These are phyloP conservation scores for Margarornis squamiger DNA, from an alignment of 2,797 vertebrate genomes.

Conservation along the genomic window DNA sequence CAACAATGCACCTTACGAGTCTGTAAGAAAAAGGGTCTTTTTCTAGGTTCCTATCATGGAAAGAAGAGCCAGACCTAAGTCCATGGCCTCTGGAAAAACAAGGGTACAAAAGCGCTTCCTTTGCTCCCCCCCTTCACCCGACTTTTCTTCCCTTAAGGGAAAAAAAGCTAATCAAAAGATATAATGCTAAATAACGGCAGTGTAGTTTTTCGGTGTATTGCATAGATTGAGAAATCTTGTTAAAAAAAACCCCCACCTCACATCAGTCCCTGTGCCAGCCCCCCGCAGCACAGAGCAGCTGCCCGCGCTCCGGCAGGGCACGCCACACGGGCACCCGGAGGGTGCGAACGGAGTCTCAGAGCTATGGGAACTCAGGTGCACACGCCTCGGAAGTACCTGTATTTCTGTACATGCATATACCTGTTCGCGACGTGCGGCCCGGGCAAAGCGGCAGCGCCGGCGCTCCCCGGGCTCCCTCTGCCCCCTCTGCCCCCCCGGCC, in stretches of 20 bases:
- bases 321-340: neutral
- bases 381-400: neutral
- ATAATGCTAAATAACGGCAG: rapidly evolving
- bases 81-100: neutral
- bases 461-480: neutral
- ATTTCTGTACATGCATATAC: rapidly evolving
- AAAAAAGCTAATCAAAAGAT: neutral
- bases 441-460: neutral
- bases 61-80: neutral
- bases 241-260: rapidly evolving
- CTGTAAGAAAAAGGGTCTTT: neutral
- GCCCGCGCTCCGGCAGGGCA: neutral
- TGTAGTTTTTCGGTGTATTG: neutral
- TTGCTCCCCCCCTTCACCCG: too few species aligned
- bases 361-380: rapidly evolving
- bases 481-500: neutral
- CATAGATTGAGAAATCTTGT: rapidly evolving
- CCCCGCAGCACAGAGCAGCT: rapidly evolving
- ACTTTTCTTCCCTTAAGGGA: neutral
- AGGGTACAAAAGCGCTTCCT: neutral
- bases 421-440: neutral
- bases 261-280: rapidly evolving
- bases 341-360: rapidly evolving
- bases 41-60: neutral
- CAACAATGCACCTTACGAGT: neutral